Conservation (phyloP, 2,113 vertebrate genomes). For the Corynorhinus townsendii region DNA sequence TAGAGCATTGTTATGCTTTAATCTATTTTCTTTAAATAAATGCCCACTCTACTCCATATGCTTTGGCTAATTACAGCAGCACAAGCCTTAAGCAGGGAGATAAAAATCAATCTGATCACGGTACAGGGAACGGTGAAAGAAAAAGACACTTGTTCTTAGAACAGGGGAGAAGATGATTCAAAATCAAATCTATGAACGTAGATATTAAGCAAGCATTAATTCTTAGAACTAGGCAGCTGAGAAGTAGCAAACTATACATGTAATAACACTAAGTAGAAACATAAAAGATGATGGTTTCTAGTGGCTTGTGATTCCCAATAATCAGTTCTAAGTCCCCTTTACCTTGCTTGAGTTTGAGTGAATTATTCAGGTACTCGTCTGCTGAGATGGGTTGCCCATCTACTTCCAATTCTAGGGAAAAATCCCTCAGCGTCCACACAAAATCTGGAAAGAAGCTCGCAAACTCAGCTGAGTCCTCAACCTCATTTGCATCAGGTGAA, state of each 20-base stretch:
- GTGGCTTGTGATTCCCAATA: not conserved
- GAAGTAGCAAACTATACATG: not conserved
- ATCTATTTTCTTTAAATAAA: not conserved
- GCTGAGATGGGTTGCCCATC: constrained; percentile 44
- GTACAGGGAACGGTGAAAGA: not conserved
- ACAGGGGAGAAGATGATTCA: not conserved
- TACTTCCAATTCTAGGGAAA: constrained; percentile 57
- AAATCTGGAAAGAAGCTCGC: constrained; percentile 74
- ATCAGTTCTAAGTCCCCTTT: not conserved
- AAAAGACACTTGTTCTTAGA: not conserved
- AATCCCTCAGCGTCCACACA: constrained; percentile 77
- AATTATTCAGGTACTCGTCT: constrained; percentile 73
- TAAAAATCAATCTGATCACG: not conserved
- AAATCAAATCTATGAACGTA: not conserved
- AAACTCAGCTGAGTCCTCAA: constrained; percentile 57
- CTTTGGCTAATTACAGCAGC: not conserved
- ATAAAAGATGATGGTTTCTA: not conserved
- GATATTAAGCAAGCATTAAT: not conserved
- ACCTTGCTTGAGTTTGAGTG: constrained; percentile 70
- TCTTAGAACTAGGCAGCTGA: not conserved
- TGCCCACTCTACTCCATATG: not conserved
- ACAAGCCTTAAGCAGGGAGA: not conserved
- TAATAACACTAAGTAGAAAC: not conserved
- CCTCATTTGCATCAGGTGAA: not conserved
- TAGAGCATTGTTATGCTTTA: not conserved